Evolutionary conservation across 2,888 invertebrate genomes (phyloP).

Genomic region (Xanthorhoe spadicearia): DNA sequence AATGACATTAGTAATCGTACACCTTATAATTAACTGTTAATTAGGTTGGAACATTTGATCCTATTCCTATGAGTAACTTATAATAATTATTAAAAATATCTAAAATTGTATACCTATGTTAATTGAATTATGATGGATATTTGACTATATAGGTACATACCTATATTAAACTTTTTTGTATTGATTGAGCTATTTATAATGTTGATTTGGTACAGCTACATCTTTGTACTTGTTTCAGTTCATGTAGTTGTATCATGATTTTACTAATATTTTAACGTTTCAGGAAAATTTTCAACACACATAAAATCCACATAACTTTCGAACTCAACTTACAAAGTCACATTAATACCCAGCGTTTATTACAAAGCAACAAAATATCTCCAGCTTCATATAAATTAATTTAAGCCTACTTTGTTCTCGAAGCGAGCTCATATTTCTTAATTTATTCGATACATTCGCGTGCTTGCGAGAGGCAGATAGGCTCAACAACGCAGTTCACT

Average conservation of each 20-base stretch:
- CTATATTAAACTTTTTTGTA: too few relatives aligned
- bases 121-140: too few relatives aligned
- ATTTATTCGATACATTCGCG: slow-evolving; percentile 46
- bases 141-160: too few relatives aligned
- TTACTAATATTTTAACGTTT: not conserved
- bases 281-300: not conserved
- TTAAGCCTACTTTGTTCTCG: slow-evolving; percentile 35
- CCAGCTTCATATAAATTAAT: slow-evolving; percentile 37
- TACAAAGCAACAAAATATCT: slow-evolving; percentile 31
- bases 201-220: too few relatives aligned
- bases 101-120: too few relatives aligned
- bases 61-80: slow-evolving; percentile 7
- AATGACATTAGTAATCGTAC: slow-evolving; percentile 21
- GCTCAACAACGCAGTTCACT: slow-evolving; percentile 22
- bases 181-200: too few relatives aligned
- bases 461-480: slow-evolving; percentile 43
- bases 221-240: too few relatives aligned
- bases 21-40: slow-evolving; percentile 25
- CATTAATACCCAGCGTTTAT: slow-evolving; percentile 30
- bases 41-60: slow-evolving; percentile 26
- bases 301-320: slow-evolving; percentile 10
- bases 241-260: too few relatives aligned
- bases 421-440: slow-evolving; percentile 42
- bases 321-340: slow-evolving; percentile 27
- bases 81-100: too few relatives aligned